Evolutionary conservation across 2,888 invertebrate genomes (phyloP), one percentile per base, ranked within the genome.

Genomic region (Eulithis prunata): DNA sequence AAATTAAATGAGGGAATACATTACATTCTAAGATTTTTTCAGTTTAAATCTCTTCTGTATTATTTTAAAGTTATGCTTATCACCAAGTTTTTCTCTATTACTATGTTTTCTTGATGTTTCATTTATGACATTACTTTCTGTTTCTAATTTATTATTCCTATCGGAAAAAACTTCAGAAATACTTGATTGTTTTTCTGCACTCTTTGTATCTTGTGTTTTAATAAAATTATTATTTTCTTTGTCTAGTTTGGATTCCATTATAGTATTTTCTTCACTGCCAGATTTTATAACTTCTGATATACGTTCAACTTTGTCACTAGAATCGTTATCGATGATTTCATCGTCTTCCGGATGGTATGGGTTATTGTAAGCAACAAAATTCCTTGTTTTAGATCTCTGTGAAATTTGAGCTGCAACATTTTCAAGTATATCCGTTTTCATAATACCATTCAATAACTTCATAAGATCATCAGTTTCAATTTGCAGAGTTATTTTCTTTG

Each of bases 291-390:
- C 66, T 41, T 61, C 64, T 52, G 52, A 32, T 49, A 47, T 38
- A 11, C 46, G 46, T 14, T 47, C 7, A 47, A 59, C 47, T 3
- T 57, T 32, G 28, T 47, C 4, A 54, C 59, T 51, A 7, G 57
- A 28, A 32, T 45, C 43, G n/a, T 13, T n/a, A 49, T 57, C 60
- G 11, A 10, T 59, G 0, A 57, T 38, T 51, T 76, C 32, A 51
- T 79, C 78, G 62, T 87, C 86, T 77, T 87, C 86, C 3, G 86
- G 86, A 21, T 87, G 86, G 59, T 80, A 87, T 8, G 86, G 86
- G 56, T 86, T 86, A 12, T 75, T 80, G 12, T 78, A 80, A 7
- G 49, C 60, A 0, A 57, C 38, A 46, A 54, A 41, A 57, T 66
- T 70, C 1, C 46, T 45, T 10, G 13, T 10, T 0, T 62, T 52